Percentiles rank a stretch among this genome's conserved stretches.
phyloP scores from a whole-genome alignment of 2,113 vertebrate genomes.

The Labeo rohita region DNA sequence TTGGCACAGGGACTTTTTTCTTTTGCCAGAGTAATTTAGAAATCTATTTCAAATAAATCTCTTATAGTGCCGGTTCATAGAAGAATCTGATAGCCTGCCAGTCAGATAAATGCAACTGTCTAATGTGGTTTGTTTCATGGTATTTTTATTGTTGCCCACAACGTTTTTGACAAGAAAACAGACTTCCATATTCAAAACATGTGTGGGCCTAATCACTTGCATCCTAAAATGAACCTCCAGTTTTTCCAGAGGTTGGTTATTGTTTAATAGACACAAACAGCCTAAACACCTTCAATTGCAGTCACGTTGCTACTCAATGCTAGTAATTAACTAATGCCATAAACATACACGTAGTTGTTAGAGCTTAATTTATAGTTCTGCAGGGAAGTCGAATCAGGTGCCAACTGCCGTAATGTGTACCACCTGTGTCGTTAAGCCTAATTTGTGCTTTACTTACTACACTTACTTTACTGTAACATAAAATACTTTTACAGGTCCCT shows the following conservation, averaged over 20 bases:
- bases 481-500: constrained; percentile 7
- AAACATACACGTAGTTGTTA: constrained; percentile 56
- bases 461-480: background rate
- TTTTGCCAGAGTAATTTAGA: constrained; percentile 15
- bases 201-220: constrained; percentile 34
- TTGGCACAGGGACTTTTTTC: constrained; percentile 13
- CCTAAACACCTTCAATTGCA: constrained; percentile 49
- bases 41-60: constrained; percentile 21
- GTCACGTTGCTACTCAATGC: constrained; percentile 10
- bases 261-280: constrained; percentile 56
- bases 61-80: constrained; percentile 9
- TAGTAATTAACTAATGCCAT: constrained; percentile 52
- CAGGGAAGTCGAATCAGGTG: constrained; percentile 61
- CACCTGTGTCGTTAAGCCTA: constrained; percentile 61
- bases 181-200: constrained; percentile 47
- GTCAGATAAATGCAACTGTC: constrained; percentile 42
- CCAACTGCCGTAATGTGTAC: constrained; percentile 66
- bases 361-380: constrained; percentile 60
- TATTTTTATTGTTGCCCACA: constrained; percentile 52
- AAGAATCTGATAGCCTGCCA: constrained; percentile 27
- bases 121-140: constrained; percentile 53
- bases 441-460: constrained; percentile 26
- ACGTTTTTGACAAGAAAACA: constrained; percentile 49
- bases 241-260: constrained; percentile 25
- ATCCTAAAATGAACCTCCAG: constrained; percentile 12